Evolutionary conservation across 30 jellyfish, hydroid and myxozoan species (phyloP).

Genomic region (Aurelia sp.): DNA sequence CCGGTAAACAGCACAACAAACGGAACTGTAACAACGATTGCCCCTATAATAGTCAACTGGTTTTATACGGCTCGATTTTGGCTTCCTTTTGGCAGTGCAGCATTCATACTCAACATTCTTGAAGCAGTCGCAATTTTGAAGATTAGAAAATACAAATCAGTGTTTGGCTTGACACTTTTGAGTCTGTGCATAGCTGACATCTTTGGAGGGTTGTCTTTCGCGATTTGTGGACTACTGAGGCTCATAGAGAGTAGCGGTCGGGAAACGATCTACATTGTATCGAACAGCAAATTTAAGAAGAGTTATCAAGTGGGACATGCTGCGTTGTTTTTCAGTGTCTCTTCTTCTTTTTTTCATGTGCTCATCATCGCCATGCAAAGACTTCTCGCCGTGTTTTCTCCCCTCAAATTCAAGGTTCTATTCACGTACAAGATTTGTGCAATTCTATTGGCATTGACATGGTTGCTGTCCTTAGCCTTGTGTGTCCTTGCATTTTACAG

Average conservation of each 20-base stretch:
- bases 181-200: conserved; percentile 35
- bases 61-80: conserved; percentile 38
- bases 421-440: conserved; percentile 22
- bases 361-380: conserved; percentile 24
- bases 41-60: conserved; percentile 14
- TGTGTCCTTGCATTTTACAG: conserved; percentile 5
- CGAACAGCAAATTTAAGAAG: conserved; percentile 2
- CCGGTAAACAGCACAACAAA: no score
- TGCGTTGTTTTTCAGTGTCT: conserved; percentile 24
- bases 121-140: conserved; percentile 21
- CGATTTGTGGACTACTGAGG: conserved; percentile 25
- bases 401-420: conserved; percentile 17
- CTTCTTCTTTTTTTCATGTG: conserved; percentile 18
- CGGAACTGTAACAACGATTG: no score
- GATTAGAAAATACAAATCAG: conserved; percentile 2
- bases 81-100: conserved; percentile 39
- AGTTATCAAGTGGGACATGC: conserved; percentile 42
- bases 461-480: conserved; percentile 13
- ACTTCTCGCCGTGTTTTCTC: conserved; percentile 21
- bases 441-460: neutral
- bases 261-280: neutral
- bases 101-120: neutral
- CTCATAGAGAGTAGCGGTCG: conserved; percentile 13
- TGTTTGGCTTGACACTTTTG: conserved; percentile 33
- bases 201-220: conserved; percentile 32